Evolutionary conservation across 1,140 invertebrate genomes (phyloP).

Genomic region (Drosophila pruinosa): DNA sequence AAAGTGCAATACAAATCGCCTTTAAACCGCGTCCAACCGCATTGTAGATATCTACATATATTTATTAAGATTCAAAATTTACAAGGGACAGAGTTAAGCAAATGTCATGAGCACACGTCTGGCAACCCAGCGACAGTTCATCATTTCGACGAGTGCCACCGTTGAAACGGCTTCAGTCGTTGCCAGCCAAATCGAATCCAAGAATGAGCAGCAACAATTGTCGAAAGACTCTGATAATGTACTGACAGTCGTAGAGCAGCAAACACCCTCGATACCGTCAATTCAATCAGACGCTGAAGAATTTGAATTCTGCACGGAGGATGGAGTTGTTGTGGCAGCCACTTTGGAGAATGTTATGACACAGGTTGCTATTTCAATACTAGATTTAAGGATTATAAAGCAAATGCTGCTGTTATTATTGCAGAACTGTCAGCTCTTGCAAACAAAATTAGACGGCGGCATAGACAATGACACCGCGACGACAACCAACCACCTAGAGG

Average conservation of each 20-base stretch:
- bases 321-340: constrained; percentile 70
- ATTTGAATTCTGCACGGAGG: constrained; percentile 68
- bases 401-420: constrained; percentile 34
- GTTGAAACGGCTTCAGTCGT: constrained; percentile 37
- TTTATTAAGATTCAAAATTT: constrained; percentile 1
- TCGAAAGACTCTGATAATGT: constrained; percentile 22
- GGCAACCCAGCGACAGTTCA: constrained; percentile 76
- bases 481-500: constrained; percentile 54
- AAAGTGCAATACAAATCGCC: constrained; percentile 30
- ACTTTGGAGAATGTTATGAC: constrained; percentile 78
- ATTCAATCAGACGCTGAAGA: constrained; percentile 47
- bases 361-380: constrained; percentile 45
- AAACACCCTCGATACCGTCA: constrained; percentile 21
- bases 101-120: constrained; percentile 81
- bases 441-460: constrained; percentile 57
- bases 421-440: constrained; percentile 67
- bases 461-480: constrained; percentile 39
- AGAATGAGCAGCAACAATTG: constrained; percentile 44
- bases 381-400: neutral
- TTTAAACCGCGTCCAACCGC: constrained; percentile 13
- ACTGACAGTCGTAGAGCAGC: constrained; percentile 51
- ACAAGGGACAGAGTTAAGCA: constrained; percentile 36
- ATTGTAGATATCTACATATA: constrained; percentile 15
- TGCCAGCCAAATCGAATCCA: constrained; percentile 37
- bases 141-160: constrained; percentile 65